A percentile compares a stretch with the other conserved stretches of the same genome.
These are phyloP conservation scores for Tympanoctomys barrerae DNA, from an alignment of 2,797 vertebrate genomes.

Conservation along the genomic window DNA sequence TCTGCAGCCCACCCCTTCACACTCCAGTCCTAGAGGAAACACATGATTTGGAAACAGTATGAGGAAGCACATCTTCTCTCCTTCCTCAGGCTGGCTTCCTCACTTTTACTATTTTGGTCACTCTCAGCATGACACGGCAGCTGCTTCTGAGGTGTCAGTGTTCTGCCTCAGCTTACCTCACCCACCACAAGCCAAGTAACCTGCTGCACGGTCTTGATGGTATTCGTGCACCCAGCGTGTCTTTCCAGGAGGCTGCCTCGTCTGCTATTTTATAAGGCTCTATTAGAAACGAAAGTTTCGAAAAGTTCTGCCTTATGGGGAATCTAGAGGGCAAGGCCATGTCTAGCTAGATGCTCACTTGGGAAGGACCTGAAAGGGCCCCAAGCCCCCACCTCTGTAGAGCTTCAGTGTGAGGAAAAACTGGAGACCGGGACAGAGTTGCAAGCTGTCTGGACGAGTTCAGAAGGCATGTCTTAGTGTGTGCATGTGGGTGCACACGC, in stretches of 20 bases:
- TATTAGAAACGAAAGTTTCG: not conserved
- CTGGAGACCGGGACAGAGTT: not conserved
- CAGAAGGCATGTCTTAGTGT: not conserved
- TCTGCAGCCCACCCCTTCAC: not conserved
- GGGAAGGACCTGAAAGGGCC: not conserved
- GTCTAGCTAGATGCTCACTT: not conserved
- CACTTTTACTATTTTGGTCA: not conserved
- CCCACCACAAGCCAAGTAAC: not conserved
- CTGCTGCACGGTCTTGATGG: not conserved
- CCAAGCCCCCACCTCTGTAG: not conserved
- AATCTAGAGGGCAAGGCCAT: not conserved
- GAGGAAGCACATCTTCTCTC: not conserved
- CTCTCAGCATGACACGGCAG: not conserved
- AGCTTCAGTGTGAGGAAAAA: not conserved
- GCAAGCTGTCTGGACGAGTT: not conserved
- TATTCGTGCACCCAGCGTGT: not conserved
- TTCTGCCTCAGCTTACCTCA: slow-evolving; percentile 9
- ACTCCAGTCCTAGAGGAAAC: not conserved
- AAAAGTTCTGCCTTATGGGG: not conserved
- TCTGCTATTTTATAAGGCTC: too few species aligned
- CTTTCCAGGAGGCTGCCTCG: not conserved
- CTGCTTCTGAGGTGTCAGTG: not conserved
- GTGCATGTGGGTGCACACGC: not conserved
- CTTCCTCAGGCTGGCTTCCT: not conserved
- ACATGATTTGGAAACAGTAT: not conserved